Conservation (phyloP, 2,888 invertebrate genomes). For the Drosophila paramelanica region DNA sequence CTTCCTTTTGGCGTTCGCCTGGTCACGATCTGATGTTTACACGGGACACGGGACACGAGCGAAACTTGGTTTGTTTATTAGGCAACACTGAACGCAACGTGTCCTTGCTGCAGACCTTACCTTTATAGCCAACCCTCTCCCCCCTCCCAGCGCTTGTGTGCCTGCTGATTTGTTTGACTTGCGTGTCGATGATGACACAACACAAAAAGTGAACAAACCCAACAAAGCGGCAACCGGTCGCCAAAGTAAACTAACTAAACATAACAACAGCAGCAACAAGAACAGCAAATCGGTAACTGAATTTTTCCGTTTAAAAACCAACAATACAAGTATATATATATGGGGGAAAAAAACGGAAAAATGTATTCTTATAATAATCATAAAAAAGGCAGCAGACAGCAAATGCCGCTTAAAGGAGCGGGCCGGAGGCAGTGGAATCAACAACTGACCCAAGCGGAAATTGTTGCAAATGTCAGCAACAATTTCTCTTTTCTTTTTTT, state of each 20-base stretch:
- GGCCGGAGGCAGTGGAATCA: conserved; percentile 30
- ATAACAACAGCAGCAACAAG: conserved; percentile 13
- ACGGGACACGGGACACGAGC: conserved; percentile 38
- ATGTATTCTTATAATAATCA: conserved; percentile 65
- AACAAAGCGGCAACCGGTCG: conserved; percentile 17
- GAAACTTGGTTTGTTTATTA: conserved; percentile 45
- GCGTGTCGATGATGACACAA: conserved; percentile 82
- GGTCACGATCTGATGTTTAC: conserved; percentile 77
- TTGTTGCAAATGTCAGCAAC: conserved; percentile 78
- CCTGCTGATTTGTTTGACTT: conserved; percentile 81
- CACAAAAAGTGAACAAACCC: conserved; percentile 50
- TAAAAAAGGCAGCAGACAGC: conserved; percentile 58
- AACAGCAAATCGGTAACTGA: conserved; percentile 54
- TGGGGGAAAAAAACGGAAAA: conserved; percentile 13
- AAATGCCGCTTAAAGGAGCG: conserved; percentile 25
- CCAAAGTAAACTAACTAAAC: conserved; percentile 1
- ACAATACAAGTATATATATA: conserved; percentile 8
- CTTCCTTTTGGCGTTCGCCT: conserved; percentile 36
- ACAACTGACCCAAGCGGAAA: conserved; percentile 75
- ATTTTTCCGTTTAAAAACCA: conserved; percentile 40
- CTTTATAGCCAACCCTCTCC: conserved; percentile 3
- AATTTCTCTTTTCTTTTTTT: conserved; percentile 31
- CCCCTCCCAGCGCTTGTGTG: conserved; percentile 58
- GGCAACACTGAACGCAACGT: conserved; percentile 44
- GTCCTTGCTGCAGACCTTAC: conserved; percentile 50